phyloP scores from a whole-genome alignment of 2,113 vertebrate genomes.

The Paradisaea rubra region DNA sequence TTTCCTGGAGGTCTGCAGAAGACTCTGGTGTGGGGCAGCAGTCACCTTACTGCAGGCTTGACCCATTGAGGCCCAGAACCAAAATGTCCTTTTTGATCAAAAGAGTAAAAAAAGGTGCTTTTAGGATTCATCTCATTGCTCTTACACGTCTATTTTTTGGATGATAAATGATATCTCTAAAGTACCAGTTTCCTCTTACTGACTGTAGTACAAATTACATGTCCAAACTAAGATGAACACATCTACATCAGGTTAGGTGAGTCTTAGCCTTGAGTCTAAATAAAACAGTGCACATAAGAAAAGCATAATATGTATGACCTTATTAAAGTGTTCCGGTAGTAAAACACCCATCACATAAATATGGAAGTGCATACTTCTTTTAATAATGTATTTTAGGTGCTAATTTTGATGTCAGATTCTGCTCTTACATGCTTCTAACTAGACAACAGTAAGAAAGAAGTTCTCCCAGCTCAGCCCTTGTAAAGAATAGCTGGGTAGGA shows the following conservation, averaged over 20 bases:
- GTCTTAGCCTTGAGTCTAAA: neutral
- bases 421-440: neutral
- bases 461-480: neutral
- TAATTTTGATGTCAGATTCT: neutral
- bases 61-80: neutral
- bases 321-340: neutral
- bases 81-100: neutral
- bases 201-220: neutral
- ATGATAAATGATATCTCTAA: neutral
- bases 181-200: neutral
- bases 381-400: constrained; percentile 26
- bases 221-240: neutral
- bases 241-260: neutral
- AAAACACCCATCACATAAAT: constrained; percentile 14
- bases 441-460: neutral
- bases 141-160: neutral
- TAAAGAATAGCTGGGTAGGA: neutral
- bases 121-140: neutral
- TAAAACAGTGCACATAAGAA: neutral
- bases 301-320: neutral
- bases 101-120: neutral
- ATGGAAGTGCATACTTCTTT: neutral
- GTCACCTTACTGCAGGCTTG: neutral
- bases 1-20: neutral
- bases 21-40: neutral